Conservation (phyloP, 2,113 vertebrate species). For the Tachysurus fulvidraco region DNA sequence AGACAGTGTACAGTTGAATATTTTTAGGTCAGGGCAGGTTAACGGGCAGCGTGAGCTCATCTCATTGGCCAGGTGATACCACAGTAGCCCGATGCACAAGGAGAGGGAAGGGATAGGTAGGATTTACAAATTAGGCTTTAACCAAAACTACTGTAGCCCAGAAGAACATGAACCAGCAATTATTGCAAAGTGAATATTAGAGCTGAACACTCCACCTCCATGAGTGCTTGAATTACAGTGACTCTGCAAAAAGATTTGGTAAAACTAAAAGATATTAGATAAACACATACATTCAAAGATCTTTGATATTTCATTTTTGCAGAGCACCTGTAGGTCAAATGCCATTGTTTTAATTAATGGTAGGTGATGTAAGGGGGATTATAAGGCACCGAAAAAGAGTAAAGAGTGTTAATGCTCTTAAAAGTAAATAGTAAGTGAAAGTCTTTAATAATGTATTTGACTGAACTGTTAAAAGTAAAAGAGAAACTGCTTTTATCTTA, state of each 20-base stretch:
- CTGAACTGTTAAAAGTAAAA: conserved; percentile 3
- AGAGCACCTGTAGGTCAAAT: conserved; percentile 27
- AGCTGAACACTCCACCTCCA: conserved; percentile 16
- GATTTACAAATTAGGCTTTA: conserved; percentile 31
- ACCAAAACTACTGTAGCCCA: conserved; percentile 47
- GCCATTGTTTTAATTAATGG: conserved; percentile 7
- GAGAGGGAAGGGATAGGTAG: conserved; percentile 3
- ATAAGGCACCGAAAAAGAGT: conserved; percentile 22
- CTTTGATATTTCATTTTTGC: conserved; percentile 13
- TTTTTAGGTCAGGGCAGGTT: conserved; percentile 40
- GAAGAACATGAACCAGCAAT: conserved; percentile 41
- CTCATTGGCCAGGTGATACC: conserved; percentile 43
- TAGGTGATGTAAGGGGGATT: conserved; percentile 1
- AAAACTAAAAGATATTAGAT: neutral
- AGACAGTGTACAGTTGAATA: conserved; percentile 29
- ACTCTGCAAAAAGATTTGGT: conserved; percentile 12
- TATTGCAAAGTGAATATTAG: conserved; percentile 6
- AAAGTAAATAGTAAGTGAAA: conserved; percentile 11
- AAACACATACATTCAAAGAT: neutral
- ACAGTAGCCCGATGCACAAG: conserved; percentile 39
- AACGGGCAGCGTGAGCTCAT: conserved; percentile 41
- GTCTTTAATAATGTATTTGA: conserved; percentile 15
- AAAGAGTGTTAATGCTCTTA: conserved; percentile 21
- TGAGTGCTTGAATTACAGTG: conserved; percentile 10
- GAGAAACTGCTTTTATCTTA: neutral